Evolutionary conservation across 2,113 vertebrate species (phyloP).

Genomic region (Xiphorhynchus elegans): DNA sequence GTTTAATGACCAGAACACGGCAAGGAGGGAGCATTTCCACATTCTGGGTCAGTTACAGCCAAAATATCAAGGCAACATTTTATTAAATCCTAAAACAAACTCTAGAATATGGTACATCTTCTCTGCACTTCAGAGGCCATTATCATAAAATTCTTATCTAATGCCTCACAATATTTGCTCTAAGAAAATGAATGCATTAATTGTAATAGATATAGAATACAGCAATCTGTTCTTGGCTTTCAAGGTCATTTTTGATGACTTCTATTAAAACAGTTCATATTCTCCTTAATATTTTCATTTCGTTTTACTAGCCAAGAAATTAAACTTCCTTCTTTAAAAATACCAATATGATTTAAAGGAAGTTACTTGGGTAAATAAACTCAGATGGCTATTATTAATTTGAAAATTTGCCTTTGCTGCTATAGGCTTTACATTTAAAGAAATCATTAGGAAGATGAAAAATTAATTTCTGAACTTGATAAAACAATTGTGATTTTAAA

Average conservation of each 20-base stretch:
- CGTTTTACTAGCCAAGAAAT: slow-evolving; percentile 11
- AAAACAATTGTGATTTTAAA: background rate
- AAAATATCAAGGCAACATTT: background rate
- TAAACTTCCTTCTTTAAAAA: slow-evolving; percentile 27
- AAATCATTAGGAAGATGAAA: background rate
- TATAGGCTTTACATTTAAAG: background rate
- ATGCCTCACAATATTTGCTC: background rate
- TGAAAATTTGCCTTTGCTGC: background rate
- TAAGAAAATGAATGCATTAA: background rate
- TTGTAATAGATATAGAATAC: background rate
- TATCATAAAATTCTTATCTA: background rate
- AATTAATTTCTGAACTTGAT: background rate
- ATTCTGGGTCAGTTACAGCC: background rate
- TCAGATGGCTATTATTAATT: background rate
- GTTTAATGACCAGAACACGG: background rate
- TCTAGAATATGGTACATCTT: background rate
- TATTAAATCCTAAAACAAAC: slow-evolving; percentile 1
- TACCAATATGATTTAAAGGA: slow-evolving; percentile 8
- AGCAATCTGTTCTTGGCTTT: background rate
- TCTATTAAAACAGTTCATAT: background rate
- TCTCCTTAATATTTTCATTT: background rate
- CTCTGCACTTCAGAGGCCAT: background rate
- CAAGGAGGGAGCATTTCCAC: background rate
- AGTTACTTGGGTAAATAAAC: slow-evolving; percentile 15
- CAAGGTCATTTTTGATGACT: background rate